Base-by-base conservation (phyloP, 2,888 invertebrate genomes). In the Habrosyne pyritoides region DNA sequence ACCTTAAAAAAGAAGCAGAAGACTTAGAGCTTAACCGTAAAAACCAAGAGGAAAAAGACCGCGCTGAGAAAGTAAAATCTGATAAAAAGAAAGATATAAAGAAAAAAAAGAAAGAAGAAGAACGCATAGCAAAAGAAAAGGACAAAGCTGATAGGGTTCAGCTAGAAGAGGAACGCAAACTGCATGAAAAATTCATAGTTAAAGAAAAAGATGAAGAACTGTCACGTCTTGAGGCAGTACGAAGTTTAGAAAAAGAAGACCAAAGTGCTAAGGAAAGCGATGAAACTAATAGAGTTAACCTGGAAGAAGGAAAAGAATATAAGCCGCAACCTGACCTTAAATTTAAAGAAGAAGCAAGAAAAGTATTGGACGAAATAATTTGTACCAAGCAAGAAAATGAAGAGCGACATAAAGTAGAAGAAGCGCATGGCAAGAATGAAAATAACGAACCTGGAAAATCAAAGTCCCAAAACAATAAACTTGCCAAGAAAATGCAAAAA, bases 41-140 rank as follows among this genome's bases (percentile, higher is more conserved):
- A n/a, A n/a, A n/a, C n/a, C n/a, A n/a, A 60, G 51, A 52, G 55
- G 54, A 67, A 57, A 59, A 56, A 14, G 63, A 71, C 46, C 63
- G 69, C 57, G 49, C 21, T 10, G 53, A 56, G 28, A 56, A 51
- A n/a, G 22, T 55, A 33, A 22, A 54, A 28, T n/a, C n/a, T n/a
- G 5, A 22, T 24, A 52, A 52, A 52, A 64, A 58, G 10, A 55
- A 60, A 49, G 59, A 47, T 1, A n/a, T n/a, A n/a, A 42, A 1
- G 12, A 12, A 30, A 2, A 30, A 30, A 10, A 28, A 10, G 28
- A 8, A 28, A 5, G 52, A 56, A 8, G 53, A 56, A 50, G 51
- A 60, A 21, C 30, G 51, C 5, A 2, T 10, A 26, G 48, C 47
- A 18, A 50, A 21, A 21, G 10, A 8, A 18, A 49, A 53, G 10